Evolutionary conservation across 1,140 invertebrate species (phyloP), one percentile per base, ranked within the genome.

Genomic region (Eueides isabella): DNA sequence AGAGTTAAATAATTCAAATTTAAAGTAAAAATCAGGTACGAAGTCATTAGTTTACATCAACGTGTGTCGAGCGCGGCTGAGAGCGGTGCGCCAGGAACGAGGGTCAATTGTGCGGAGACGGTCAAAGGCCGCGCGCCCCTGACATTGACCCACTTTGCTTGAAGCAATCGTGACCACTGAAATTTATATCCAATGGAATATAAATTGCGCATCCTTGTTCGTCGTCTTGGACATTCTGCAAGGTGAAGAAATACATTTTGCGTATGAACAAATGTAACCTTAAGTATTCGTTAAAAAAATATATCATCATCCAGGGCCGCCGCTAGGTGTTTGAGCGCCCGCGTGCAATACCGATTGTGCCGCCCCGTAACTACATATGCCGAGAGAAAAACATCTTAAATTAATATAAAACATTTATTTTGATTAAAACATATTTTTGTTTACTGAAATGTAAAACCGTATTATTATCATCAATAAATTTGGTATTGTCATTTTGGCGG

Each of bases 41-140:
- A 26, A 55, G 9, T 23, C 9, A 26, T 55, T 5, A 23, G 26
- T 55, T 14, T 23, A 23, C 1, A 55, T 55, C 9, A 55, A 55
- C 12, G 5, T 48, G n/a, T 48, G n/a, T 31, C 31, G 7, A 31
- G 3, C 3, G 7, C 31, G 7, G 7, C 31, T 7, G 12, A 55
- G 19, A 26, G 48, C 48, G 23, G 3, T 26, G 48, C 48, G 12
- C 26, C 48, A 26, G 48, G 19, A 55, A 55, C 48, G 26, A 55
- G 48, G 23, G 48, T 5, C 48, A 55, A 55, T 26, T 55, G 48
- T 26, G 9, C 19, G 48, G 48, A 55, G 48, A 55, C 48, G 48
- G 48, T 55, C 48, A 55, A 26, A 55, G 48, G 48, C 48, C 48
- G 48, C 48, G 41, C n/a, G 48, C 48, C 26, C 48, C 48, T 55